Evolutionary conservation across 2,888 invertebrate genomes (phyloP).

Genomic region (Cerastis leucographa): DNA sequence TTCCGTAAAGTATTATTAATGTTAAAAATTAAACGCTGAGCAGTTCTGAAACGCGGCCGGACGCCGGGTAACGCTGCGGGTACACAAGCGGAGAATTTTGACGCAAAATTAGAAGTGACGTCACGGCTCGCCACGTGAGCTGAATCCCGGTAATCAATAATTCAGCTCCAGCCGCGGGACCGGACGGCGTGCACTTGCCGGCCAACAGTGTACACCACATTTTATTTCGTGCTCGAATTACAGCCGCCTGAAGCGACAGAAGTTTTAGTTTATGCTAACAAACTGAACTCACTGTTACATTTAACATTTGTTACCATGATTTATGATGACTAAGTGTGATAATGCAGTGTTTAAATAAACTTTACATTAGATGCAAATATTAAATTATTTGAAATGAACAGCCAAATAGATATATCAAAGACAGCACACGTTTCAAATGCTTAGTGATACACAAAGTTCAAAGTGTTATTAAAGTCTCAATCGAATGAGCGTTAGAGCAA

Average conservation of each 20-base stretch:
- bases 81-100: constrained; percentile 27
- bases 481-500: constrained; percentile 28
- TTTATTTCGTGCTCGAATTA: constrained; percentile 39
- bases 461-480: constrained; percentile 33
- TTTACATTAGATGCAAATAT: background rate
- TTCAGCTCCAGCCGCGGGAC: constrained; percentile 45
- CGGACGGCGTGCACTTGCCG: constrained; percentile 31
- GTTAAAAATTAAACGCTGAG: constrained; percentile 40
- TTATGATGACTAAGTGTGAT: background rate
- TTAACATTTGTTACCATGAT: constrained; percentile 5
- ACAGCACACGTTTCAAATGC: background rate
- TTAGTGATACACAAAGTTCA: constrained; percentile 30
- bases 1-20: constrained; percentile 48
- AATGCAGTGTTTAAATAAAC: background rate
- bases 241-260: constrained; percentile 6
- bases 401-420: background rate
- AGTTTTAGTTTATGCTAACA: constrained; percentile 22
- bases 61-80: constrained; percentile 20
- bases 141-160: constrained; percentile 64
- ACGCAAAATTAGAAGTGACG: constrained; percentile 60
- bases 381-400: background rate
- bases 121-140: constrained; percentile 50
- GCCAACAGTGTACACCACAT: constrained; percentile 23
- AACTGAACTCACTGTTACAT: constrained; percentile 4
- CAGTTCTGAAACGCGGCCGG: constrained; percentile 28